phyloP scores from a whole-genome alignment of 2,113 vertebrate genomes.

The Dendropsophus ebraccatus region DNA sequence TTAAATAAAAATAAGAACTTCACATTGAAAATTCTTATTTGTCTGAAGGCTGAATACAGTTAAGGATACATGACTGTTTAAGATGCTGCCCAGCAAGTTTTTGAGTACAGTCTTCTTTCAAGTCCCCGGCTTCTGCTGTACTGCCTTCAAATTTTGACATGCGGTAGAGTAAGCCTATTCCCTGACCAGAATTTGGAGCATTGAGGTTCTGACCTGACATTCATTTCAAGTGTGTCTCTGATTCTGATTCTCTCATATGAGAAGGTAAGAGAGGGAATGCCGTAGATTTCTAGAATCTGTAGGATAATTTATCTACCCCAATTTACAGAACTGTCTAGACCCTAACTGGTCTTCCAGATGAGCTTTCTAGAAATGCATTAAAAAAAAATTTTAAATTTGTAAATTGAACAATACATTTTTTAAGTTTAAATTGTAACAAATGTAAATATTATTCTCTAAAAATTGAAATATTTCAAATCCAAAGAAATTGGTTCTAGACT shows the following conservation, averaged over 20 bases:
- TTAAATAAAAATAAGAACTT: constrained; percentile 53
- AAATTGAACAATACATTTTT: background rate
- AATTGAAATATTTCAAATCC: background rate
- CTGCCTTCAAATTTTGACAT: constrained; percentile 57
- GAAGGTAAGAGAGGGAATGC: constrained; percentile 22
- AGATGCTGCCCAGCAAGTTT: constrained; percentile 57
- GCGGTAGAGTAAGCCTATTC: constrained; percentile 49
- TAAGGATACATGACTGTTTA: constrained; percentile 56
- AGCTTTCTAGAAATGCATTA: background rate
- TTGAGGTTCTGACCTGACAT: constrained; percentile 57
- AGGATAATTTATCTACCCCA: background rate
- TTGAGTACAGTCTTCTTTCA: constrained; percentile 56
- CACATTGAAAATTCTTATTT: constrained; percentile 59
- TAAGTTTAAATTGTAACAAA: too few relatives aligned
- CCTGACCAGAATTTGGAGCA: constrained; percentile 59
- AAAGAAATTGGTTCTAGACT: background rate
- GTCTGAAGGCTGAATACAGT: constrained; percentile 57
- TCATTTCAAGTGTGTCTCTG: constrained; percentile 53
- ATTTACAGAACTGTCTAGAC: background rate
- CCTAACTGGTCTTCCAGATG: background rate
- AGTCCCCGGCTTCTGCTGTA: constrained; percentile 52
- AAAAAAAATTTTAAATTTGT: background rate
- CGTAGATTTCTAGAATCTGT: constrained; percentile 16
- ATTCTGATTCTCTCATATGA: constrained; percentile 39
- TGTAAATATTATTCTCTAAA: background rate